A percentile compares a stretch with the other conserved stretches of the same genome.
These are phyloP conservation scores for Imbricaverruca yamaguchii DNA, from an alignment of 2,888 invertebrate species.

Conservation along the genomic window DNA sequence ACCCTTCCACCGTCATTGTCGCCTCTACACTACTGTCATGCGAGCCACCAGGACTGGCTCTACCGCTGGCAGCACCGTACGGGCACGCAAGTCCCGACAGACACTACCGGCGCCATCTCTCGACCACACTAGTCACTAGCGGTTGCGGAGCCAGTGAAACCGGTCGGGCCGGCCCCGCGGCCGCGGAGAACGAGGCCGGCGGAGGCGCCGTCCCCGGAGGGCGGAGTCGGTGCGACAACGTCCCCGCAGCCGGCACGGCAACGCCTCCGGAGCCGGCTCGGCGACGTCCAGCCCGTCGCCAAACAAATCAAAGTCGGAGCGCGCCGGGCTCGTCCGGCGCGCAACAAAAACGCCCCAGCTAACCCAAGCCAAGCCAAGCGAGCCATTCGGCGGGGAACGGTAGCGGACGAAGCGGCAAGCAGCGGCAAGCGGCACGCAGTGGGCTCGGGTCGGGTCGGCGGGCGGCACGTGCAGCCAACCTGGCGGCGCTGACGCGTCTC, in stretches of 20 bases:
- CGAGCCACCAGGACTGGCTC: background rate
- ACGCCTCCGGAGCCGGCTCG: background rate
- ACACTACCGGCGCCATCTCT: background rate
- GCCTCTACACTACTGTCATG: conserved; percentile 12
- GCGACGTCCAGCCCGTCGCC: too few relatives aligned
- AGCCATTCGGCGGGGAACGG: conserved; percentile 30
- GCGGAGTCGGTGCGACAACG: background rate
- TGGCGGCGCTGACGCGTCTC: conserved; percentile 35
- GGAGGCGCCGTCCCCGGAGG: background rate
- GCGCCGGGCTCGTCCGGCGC: background rate
- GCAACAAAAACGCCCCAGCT: background rate
- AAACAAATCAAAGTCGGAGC: background rate
- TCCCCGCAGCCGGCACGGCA: background rate
- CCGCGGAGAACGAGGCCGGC: background rate
- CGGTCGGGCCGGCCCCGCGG: background rate
- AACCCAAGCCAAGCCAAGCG: conserved; percentile 17
- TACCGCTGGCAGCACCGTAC: background rate
- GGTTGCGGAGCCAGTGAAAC: background rate
- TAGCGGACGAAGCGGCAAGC: conserved; percentile 34
- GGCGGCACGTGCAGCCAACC: conserved; percentile 36
- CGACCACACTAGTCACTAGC: background rate
- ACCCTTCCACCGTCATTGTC: background rate
- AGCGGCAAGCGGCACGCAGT: conserved; percentile 41
- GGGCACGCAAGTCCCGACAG: too few relatives aligned
- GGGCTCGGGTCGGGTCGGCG: conserved; percentile 43